These are phyloP conservation scores for Mystacides longicornis DNA, from an alignment of 2,888 invertebrate species.

Conservation along the genomic window DNA sequence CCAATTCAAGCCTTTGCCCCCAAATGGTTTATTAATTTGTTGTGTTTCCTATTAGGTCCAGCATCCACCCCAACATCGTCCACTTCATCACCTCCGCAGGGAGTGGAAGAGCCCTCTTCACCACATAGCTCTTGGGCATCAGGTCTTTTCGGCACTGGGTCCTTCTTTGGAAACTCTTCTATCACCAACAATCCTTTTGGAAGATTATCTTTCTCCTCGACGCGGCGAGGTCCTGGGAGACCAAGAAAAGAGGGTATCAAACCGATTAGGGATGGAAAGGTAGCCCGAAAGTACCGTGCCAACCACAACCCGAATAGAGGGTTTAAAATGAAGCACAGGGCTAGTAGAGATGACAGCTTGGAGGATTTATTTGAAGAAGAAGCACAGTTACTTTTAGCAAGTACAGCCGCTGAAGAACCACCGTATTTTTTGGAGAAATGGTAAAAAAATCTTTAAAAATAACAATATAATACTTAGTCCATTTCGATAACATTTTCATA, in stretches of 20 bases:
- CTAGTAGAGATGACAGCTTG: conserved; percentile 44
- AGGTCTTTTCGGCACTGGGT: conserved; percentile 31
- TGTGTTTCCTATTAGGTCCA: conserved; percentile 43
- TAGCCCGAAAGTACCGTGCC: conserved; percentile 35
- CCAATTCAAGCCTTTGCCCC: too few species aligned
- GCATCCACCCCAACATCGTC: conserved; percentile 59
- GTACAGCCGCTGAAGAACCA: conserved; percentile 67
- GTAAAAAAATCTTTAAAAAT: conserved; percentile 37
- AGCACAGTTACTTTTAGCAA: conserved; percentile 52
- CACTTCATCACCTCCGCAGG: conserved; percentile 54
- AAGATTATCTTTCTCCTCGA: conserved; percentile 52
- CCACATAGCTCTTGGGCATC: conserved; percentile 39
- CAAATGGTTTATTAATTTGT: too few species aligned
- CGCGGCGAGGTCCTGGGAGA: conserved; percentile 69
- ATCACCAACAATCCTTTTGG: conserved; percentile 60
- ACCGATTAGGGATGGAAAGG: conserved; percentile 44
- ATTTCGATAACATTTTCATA: too few species aligned
- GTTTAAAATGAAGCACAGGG: conserved; percentile 42
- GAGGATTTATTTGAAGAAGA: conserved; percentile 47
- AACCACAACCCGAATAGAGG: conserved; percentile 46
- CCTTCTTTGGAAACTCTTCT: conserved; percentile 50
- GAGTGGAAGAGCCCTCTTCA: conserved; percentile 53
- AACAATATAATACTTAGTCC: too few species aligned
- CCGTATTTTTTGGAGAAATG: conserved; percentile 78
- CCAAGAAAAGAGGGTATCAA: conserved; percentile 68